Percentiles rank a stretch among this genome's conserved stretches.
These are phyloP conservation scores for Apodemia zela DNA, from an alignment of 2,888 invertebrate species.

Conservation along the genomic window DNA sequence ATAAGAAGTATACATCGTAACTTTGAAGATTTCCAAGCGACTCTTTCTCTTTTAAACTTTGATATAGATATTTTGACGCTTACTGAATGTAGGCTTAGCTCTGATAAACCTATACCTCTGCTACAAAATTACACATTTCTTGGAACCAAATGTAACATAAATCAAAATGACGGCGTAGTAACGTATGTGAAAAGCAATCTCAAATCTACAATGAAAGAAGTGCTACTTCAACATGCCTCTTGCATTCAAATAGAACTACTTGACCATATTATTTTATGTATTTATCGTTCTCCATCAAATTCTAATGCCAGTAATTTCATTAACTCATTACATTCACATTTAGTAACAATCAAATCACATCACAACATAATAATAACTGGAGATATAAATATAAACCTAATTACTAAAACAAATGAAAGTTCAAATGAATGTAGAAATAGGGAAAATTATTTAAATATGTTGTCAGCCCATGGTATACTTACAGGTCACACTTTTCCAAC, in stretches of 20 bases:
- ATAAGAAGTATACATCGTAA: slow-evolving; percentile 19
- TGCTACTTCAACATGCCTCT: no score
- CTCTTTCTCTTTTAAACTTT: neutral
- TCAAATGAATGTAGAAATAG: no score
- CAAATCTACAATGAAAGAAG: no score
- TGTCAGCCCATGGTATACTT: neutral
- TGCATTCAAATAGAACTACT: slow-evolving; percentile 12
- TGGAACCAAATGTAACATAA: slow-evolving; percentile 10
- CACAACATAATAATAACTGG: slow-evolving; percentile 33
- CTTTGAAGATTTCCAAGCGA: slow-evolving; percentile 15
- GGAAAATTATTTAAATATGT: slow-evolving; percentile 27
- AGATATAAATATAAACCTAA: slow-evolving; percentile 37
- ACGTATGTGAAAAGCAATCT: slow-evolving; percentile 22
- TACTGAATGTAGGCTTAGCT: slow-evolving; percentile 17
- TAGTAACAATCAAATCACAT: slow-evolving; percentile 21
- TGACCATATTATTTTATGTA: slow-evolving; percentile 26
- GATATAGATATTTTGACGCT: slow-evolving; percentile 18
- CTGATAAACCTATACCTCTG: no score
- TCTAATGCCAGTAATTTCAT: slow-evolving; percentile 30
- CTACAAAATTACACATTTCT: neutral
- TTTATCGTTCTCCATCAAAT: slow-evolving; percentile 35
- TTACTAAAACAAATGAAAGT: neutral
- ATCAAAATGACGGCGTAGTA: slow-evolving; percentile 25
- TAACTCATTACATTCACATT: neutral
- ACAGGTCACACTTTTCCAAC: neutral